Percentiles rank a stretch among this genome's conserved stretches.
These are phyloP conservation scores for Rhamnusium bicolor DNA, from an alignment of 2,888 invertebrate species.

Conservation along the genomic window DNA sequence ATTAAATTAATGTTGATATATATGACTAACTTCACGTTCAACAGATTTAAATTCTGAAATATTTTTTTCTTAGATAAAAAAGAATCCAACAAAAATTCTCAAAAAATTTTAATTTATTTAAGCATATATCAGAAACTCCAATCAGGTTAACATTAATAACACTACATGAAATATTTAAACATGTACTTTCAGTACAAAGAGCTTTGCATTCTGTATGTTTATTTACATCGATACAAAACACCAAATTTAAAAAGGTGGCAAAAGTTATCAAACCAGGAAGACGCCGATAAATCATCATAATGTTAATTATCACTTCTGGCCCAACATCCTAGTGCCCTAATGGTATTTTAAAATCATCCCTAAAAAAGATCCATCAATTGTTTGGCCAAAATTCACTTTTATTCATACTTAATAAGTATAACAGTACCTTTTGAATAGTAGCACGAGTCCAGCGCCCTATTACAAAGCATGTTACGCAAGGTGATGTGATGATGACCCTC, in stretches of 20 bases:
- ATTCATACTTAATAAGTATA: constrained; percentile 38
- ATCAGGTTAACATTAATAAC: too few species aligned
- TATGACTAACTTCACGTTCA: too few species aligned
- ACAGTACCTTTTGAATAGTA: constrained; percentile 40
- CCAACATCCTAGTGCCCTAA: constrained; percentile 20
- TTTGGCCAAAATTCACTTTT: constrained; percentile 41
- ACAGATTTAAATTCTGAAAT: too few species aligned
- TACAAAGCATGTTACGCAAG: constrained; percentile 26
- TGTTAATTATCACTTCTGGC: constrained; percentile 15
- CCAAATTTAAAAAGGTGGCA: not conserved
- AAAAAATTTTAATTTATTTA: too few species aligned
- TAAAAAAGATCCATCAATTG: constrained; percentile 38
- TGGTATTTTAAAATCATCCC: constrained; percentile 34
- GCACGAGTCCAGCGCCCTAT: constrained; percentile 11
- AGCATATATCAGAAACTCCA: too few species aligned
- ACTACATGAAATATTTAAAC: too few species aligned
- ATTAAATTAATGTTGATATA: too few species aligned
- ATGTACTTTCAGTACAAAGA: too few species aligned
- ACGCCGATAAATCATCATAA: not conserved
- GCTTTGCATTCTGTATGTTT: too few species aligned
- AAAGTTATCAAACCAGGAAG: not conserved
- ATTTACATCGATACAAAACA: not conserved
- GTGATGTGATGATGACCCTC: constrained; percentile 32
- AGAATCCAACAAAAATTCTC: too few species aligned
- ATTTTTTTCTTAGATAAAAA: too few species aligned